Evolutionary conservation across 2,888 invertebrate species (phyloP), one percentile per base, ranked within the genome.

Genomic region (Notodonta ziczac): DNA sequence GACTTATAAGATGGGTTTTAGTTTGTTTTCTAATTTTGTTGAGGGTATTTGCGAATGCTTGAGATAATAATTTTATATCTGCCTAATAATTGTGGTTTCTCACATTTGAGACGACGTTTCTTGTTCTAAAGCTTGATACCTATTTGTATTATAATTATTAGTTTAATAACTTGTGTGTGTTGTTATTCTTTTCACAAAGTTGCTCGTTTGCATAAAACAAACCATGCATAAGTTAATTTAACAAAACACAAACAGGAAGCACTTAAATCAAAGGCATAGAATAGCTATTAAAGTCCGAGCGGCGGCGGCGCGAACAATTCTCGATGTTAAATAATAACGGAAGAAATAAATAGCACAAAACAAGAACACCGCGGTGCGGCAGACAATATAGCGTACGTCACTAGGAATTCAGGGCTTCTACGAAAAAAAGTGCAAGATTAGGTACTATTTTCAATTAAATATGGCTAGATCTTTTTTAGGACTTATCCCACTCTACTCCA

Each of bases 181-280:
- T 24, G 1, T 24, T 24, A 24, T 24, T 24, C 1, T 10, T 10
- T 42, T 9, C 4, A 12, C 42, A 42, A 0, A 42, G 42, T 10
- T 8, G 10, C 10, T 10, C 4, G 8, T 10, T 10, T 10, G 8
- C 42, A 16, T 39, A 61, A 58, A 58, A 42, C 32, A 58, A 55
- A 12, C 4, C 9, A 8, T 8, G 44, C 62, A 56, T 50, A 10
- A 55, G 16, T 61, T 70, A 70, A 67, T 73, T 63, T 66, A 66
- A 72, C 58, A 59, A 63, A 57, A 62, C 71, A 63, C 71, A 67
- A 70, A 56, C 59, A 63, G 71, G 65, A 73, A 67, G 58, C 55
- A 61, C 67, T 70, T 62, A 46, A 46, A 46, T 5, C 46, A 61
- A 62, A 63, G 61, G 51, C 57, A 67, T 62, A 52, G 57, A 57